A percentile compares a stretch with the other conserved stretches of the same genome.
phyloP scores from a whole-genome alignment of 2,113 vertebrate genomes.

The Halichoeres trimaculatus region DNA sequence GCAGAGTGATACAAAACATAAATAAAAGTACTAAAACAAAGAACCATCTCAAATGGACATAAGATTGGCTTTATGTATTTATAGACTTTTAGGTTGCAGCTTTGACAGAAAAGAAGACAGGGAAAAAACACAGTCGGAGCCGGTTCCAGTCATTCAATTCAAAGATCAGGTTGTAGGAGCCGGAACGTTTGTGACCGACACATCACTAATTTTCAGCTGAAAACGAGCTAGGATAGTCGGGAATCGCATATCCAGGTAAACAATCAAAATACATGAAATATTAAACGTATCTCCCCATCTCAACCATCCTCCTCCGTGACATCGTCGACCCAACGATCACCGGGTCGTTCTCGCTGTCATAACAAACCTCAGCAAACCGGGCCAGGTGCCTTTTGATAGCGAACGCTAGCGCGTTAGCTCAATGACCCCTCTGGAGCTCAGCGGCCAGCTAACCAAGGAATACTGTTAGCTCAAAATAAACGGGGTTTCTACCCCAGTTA shows the following conservation, averaged over 20 bases:
- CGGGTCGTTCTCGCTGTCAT: constrained; percentile 25
- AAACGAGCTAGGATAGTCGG: constrained; percentile 85
- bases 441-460: constrained; percentile 77
- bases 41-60: no score
- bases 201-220: constrained; percentile 74
- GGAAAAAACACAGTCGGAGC: no score
- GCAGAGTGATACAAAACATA: no score
- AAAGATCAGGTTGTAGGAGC: no score
- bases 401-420: constrained; percentile 80
- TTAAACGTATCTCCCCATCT: constrained; percentile 50
- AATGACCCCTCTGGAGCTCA: constrained; percentile 80
- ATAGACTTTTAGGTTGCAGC: no score
- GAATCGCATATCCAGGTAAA: constrained; percentile 87
- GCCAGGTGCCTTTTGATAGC: constrained; percentile 62
- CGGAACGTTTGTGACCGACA: no score
- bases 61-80: no score
- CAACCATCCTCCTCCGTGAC: constrained; percentile 28
- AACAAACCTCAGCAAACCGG: constrained; percentile 29
- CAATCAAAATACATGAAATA: constrained; percentile 77
- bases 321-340: constrained; percentile 48
- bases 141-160: no score
- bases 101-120: no score
- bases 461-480: constrained; percentile 58
- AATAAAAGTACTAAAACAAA: no score
- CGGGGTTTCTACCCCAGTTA: constrained; percentile 36